Conservation (phyloP, 2,888 invertebrate genomes). For the Archips xylosteana region DNA sequence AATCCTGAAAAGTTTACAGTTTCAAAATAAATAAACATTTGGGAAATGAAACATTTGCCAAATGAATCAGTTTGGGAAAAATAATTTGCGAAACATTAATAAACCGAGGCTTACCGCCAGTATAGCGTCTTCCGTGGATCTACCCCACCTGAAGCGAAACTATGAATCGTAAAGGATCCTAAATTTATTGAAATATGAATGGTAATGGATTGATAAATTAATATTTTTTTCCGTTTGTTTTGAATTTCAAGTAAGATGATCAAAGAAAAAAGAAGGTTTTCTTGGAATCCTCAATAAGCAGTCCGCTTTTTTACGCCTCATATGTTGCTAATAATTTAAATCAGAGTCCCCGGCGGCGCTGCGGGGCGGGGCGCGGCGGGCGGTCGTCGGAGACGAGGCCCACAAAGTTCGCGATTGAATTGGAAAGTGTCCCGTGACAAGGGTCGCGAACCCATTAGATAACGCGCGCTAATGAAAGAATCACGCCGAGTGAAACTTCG, state of each 20-base stretch:
- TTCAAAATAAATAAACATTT: no score
- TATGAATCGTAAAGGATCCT: no score
- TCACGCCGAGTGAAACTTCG: conserved; percentile 22
- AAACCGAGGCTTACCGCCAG: no score
- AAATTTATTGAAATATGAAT: no score
- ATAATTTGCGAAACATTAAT: no score
- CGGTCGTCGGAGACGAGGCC: conserved; percentile 6
- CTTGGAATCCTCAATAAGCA: background rate
- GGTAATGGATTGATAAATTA: no score
- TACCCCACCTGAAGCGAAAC: no score
- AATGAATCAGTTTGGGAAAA: no score
- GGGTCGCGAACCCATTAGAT: conserved; percentile 37
- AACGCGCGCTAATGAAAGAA: conserved; percentile 36
- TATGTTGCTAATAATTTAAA: conserved; percentile 2
- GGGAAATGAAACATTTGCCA: no score
- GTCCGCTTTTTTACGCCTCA: background rate
- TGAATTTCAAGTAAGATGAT: background rate
- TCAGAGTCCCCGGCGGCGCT: conserved; percentile 4
- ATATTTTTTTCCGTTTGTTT: no score
- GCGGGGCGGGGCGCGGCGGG: conserved; percentile 1
- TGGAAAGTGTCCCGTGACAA: conserved; percentile 35
- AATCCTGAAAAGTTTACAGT: no score
- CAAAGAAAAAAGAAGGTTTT: background rate
- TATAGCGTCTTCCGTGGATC: no score
- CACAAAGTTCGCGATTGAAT: conserved; percentile 32